Base-by-base conservation (phyloP, 2,797 vertebrate genomes). In the Acrocephalus scirpaceus region DNA sequence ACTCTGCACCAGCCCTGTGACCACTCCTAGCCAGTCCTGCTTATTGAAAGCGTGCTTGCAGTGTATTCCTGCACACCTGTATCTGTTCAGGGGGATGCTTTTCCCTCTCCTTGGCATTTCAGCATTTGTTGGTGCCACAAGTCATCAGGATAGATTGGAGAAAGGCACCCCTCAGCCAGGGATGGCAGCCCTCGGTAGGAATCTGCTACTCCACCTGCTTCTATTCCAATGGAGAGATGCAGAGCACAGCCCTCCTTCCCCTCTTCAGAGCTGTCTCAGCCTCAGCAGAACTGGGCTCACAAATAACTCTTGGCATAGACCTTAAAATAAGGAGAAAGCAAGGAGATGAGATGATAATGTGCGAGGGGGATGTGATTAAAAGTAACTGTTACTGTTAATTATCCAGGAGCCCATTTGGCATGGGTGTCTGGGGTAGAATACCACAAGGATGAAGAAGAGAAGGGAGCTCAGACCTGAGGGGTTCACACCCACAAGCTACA, bases 371-470 rank as follows among this genome's bases (percentile, higher is more conserved):
- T 32, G 53, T 22, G 38, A 62, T 58, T 51, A 13, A 23, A 78
- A 69, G 25, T 56, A 70, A 34, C 38, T 80, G 32, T 51, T 50
- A 8, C 4, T 16, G 54, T 78, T 71, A 53, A 27, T 73, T 82
- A 79, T 38, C 54, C 6, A 19, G 38, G 18, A 75, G 36, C 25
- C 36, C 23, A 2, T 48, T 62, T 62, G 51, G 57, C 8, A 9
- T 23, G 1, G 3, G 30, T 11, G 8, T 32, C 17, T 36, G 23
- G 44, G 5, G 5, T 22, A 32, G 27, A 53, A 10, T 5, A 17
- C 5, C 3, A 11, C 20, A 9, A 4, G 10, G 0, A 2, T 6
- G 7, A 16, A 6, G 58, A 69, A 50, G 50, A 83, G 45, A 65
- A 69, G 34, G 42, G 12, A 64, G 13, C 45, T 75, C 8, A 47